A percentile compares a stretch with the other conserved stretches of the same genome.
Conservation (phyloP, 2,113 vertebrate genomes). For the Rhineura floridana region DNA sequence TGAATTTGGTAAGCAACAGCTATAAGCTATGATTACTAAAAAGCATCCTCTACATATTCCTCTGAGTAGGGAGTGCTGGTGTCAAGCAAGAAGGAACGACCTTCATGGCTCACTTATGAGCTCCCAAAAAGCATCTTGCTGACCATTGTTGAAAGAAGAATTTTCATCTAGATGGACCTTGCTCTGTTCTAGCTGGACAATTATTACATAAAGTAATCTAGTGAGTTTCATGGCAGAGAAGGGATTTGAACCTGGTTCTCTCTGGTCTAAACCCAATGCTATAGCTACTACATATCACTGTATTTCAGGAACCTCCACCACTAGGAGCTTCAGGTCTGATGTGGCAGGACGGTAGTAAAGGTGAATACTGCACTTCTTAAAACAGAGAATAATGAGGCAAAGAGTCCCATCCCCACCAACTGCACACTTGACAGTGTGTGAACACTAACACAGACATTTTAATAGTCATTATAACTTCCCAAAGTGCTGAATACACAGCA, state of each 20-base stretch:
- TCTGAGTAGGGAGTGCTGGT: too few species aligned
- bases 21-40: too few species aligned
- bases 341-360: neutral
- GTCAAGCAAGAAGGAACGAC: too few species aligned
- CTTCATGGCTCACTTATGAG: too few species aligned
- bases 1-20: too few species aligned
- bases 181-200: neutral
- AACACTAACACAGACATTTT: neutral
- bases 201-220: neutral
- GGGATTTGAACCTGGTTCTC: neutral
- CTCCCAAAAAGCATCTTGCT: too few species aligned
- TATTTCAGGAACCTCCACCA: too few species aligned
- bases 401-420: neutral
- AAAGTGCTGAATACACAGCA: neutral
- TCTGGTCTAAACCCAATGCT: neutral
- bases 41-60: too few species aligned
- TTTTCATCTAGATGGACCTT: neutral
- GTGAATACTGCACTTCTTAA: neutral
- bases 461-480: neutral
- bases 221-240: neutral
- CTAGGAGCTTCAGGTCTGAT: neutral
- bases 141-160: too few species aligned
- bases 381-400: neutral
- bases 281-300: neutral
- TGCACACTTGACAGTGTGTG: neutral